Evolutionary conservation across 2,113 vertebrate genomes (phyloP).

Genomic region (Cyprinodon variegatus): DNA sequence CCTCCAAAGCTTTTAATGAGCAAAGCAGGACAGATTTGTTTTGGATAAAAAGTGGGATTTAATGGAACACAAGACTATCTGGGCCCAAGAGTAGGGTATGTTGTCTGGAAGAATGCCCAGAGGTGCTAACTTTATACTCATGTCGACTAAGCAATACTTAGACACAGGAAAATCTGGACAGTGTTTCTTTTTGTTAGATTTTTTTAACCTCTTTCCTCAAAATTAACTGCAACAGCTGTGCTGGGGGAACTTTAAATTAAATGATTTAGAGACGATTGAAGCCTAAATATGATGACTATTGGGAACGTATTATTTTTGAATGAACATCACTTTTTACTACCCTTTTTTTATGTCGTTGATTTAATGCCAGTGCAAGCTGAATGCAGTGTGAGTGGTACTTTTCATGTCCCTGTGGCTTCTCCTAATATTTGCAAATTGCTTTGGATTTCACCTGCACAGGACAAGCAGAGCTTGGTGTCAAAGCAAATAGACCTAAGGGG

Average conservation of each 20-base stretch:
- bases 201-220: too few relatives aligned
- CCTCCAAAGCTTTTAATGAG: conserved; percentile 6
- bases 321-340: neutral
- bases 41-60: neutral
- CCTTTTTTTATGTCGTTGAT: neutral
- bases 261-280: neutral
- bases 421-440: neutral
- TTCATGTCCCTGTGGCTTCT: neutral
- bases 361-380: neutral
- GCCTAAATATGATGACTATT: too few relatives aligned
- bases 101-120: conserved; percentile 17
- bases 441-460: conserved; percentile 57
- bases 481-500: conserved; percentile 85
- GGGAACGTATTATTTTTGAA: neutral
- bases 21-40: conserved; percentile 18
- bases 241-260: neutral
- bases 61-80: neutral
- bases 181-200: too few relatives aligned
- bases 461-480: conserved; percentile 81
- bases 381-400: neutral
- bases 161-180: too few relatives aligned
- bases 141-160: neutral
- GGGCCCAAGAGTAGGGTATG: neutral
- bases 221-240: too few relatives aligned
- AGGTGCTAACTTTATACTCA: conserved; percentile 1